These are phyloP conservation scores for Malurus splendens DNA, from an alignment of 2,797 vertebrate species.

Conservation along the genomic window DNA sequence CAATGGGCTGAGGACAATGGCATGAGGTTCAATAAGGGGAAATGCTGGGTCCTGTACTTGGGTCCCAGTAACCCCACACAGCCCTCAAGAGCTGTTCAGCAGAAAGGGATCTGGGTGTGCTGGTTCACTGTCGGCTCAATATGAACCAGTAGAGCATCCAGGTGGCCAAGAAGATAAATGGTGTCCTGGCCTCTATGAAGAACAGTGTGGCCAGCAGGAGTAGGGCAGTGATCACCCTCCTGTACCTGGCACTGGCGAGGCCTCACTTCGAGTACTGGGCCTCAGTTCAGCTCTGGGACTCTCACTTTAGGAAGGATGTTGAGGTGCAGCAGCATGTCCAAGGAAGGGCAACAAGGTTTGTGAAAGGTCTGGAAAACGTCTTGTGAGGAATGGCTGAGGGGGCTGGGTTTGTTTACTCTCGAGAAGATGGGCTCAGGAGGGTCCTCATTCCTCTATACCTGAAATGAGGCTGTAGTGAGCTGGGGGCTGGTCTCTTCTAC, in stretches of 20 bases:
- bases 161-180: background rate
- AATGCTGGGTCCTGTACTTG: background rate
- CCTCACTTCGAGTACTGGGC: background rate
- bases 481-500: too few relatives aligned
- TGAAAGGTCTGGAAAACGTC: background rate
- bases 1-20: background rate
- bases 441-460: background rate
- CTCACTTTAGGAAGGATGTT: background rate
- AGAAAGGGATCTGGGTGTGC: background rate
- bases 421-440: background rate
- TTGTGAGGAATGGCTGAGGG: background rate
- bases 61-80: background rate
- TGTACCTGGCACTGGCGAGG: background rate
- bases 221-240: background rate
- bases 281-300: background rate
- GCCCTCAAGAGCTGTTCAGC: background rate
- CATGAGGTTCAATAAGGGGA: background rate
- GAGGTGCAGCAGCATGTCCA: fast-evolving
- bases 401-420: background rate
- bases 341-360: background rate
- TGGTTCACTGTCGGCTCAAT: background rate
- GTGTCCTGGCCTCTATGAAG: background rate
- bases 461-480: background rate
- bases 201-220: background rate
- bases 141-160: background rate